These are phyloP conservation scores for Drosophila merina DNA, from an alignment of 2,888 invertebrate species.

Conservation along the genomic window DNA sequence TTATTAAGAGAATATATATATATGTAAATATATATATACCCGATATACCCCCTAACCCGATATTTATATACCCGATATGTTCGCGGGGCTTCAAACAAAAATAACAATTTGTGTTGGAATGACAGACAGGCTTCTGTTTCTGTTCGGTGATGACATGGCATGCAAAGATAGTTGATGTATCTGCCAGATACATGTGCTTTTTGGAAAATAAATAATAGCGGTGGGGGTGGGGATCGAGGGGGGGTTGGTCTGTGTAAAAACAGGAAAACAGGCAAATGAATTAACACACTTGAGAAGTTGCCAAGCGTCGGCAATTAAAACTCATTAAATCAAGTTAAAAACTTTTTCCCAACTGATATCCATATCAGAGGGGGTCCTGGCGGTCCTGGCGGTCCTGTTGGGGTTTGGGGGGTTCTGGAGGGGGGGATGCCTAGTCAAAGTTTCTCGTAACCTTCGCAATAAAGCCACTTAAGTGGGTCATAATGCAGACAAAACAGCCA, in stretches of 20 bases:
- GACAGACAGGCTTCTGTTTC: conserved; percentile 35
- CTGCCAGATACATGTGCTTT: conserved; percentile 34
- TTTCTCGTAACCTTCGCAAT: conserved; percentile 76
- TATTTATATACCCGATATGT: conserved; percentile 4
- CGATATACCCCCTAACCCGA: not conserved
- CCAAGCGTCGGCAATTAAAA: conserved; percentile 70
- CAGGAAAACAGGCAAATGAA: conserved; percentile 37
- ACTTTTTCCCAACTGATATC: conserved; percentile 49
- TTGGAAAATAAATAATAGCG: not conserved
- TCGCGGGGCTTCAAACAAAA: conserved; percentile 14
- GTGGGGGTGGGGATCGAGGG: not conserved
- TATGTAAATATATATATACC: conserved; percentile 3
- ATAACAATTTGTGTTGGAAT: conserved; percentile 41
- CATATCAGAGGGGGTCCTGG: conserved; percentile 10
- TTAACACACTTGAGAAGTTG: conserved; percentile 53
- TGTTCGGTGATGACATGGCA: conserved; percentile 41
- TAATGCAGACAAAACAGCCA: conserved; percentile 62
- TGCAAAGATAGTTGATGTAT: conserved; percentile 49
- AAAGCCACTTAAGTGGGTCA: conserved; percentile 81
- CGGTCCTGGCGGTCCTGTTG: too few species aligned
- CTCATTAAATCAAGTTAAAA: conserved; percentile 80
- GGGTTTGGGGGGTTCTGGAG: not conserved
- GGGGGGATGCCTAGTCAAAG: conserved; percentile 42
- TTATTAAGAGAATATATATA: conserved; percentile 54
- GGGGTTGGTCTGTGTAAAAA: not conserved